phyloP scores from a whole-genome alignment of 1,140 invertebrate genomes.

The Eurosta solidaginis region DNA sequence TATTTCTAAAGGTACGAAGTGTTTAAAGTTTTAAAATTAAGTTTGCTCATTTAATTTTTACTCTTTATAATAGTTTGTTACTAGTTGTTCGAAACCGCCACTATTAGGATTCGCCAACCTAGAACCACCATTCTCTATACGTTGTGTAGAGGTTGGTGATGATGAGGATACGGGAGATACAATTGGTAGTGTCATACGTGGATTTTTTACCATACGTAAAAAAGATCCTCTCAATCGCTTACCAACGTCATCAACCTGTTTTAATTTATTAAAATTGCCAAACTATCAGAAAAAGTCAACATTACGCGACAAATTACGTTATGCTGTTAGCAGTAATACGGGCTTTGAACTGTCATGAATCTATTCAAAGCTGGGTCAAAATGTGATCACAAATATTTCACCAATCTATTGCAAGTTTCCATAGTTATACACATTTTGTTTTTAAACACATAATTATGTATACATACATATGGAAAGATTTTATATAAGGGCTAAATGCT shows the following conservation, averaged over 20 bases:
- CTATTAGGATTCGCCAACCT: slow-evolving; percentile 95
- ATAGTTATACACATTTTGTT: too few species aligned
- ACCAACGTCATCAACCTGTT: slow-evolving; percentile 98
- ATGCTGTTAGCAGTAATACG: slow-evolving; percentile 96
- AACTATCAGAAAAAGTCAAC: slow-evolving; percentile 98
- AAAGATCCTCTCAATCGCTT: slow-evolving; percentile 94
- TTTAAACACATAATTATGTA: too few species aligned
- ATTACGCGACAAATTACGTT: slow-evolving; percentile 92
- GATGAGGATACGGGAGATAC: slow-evolving; percentile 86
- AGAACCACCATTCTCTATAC: slow-evolving; percentile 98
- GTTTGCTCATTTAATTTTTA: not conserved
- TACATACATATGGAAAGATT: too few species aligned
- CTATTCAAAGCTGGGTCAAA: too few species aligned
- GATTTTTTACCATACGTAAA: slow-evolving; percentile 96
- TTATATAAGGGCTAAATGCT: too few species aligned
- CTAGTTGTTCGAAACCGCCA: slow-evolving; percentile 94
- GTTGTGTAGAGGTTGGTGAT: slow-evolving; percentile 98
- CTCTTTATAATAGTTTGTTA: slow-evolving; percentile 87
- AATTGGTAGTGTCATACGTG: slow-evolving; percentile 88
- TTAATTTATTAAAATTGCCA: slow-evolving; percentile 97
- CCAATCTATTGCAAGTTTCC: too few species aligned
- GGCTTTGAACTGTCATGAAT: slow-evolving; percentile 95
- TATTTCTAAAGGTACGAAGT: slow-evolving; percentile 83
- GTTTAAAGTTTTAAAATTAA: not conserved
- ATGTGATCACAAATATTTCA: too few species aligned